These are phyloP conservation scores for Leptodactylus fuscus DNA, from an alignment of 2,113 vertebrate species.

Conservation along the genomic window DNA sequence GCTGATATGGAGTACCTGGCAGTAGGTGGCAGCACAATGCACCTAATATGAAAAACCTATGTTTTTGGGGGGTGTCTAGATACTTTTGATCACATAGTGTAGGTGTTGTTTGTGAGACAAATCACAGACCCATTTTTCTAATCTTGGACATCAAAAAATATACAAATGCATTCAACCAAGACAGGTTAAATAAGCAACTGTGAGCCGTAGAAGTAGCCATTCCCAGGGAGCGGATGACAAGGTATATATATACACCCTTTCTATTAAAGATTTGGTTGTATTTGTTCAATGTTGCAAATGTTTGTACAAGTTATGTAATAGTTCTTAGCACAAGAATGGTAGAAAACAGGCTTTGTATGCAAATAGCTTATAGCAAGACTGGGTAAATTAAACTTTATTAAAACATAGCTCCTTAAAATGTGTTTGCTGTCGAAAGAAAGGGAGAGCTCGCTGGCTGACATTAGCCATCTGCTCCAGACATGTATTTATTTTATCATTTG, in stretches of 20 bases:
- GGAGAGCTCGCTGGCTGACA: not conserved
- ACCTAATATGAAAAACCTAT: too few species aligned
- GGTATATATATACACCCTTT: not conserved
- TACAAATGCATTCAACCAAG: too few species aligned
- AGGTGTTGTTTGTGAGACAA: too few species aligned
- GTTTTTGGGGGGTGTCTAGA: too few species aligned
- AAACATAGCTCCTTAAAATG: slow-evolving; percentile 59
- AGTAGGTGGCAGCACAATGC: too few species aligned
- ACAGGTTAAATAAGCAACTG: not conserved
- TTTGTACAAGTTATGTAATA: slow-evolving; percentile 18
- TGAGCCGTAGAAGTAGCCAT: not conserved
- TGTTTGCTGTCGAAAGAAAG: slow-evolving; percentile 35
- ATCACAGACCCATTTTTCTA: too few species aligned
- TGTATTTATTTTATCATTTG: slow-evolving; percentile 57
- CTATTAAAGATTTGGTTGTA: slow-evolving; percentile 8
- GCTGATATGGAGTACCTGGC: too few species aligned
- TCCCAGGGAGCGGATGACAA: not conserved
- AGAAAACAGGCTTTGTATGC: slow-evolving; percentile 22
- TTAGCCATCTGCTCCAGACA: slow-evolving; percentile 55
- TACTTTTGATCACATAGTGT: too few species aligned
- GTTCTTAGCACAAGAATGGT: not conserved
- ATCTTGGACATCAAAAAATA: too few species aligned
- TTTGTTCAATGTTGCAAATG: slow-evolving; percentile 21
- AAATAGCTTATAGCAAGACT: slow-evolving; percentile 40
- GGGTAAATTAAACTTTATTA: slow-evolving; percentile 58